A percentile compares a stretch with the other conserved stretches of the same genome.
Evolutionary conservation across 1,140 invertebrate genomes (phyloP).

Genomic region (Drosophila parvula): DNA sequence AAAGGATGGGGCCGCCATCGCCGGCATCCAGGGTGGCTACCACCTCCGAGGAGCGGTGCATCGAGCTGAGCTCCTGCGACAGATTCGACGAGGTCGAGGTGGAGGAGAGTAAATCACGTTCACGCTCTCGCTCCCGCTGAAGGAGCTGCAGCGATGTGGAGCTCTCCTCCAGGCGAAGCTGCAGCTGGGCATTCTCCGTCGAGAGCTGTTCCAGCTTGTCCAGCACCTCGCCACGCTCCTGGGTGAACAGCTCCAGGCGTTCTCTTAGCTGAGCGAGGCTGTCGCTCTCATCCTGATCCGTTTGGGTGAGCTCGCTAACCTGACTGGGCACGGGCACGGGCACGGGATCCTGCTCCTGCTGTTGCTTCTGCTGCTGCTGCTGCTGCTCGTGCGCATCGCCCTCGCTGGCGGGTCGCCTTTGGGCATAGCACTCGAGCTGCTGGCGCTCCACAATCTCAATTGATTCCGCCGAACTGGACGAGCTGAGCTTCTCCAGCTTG

Average conservation of each 20-base stretch:
- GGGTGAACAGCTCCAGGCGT: conserved; percentile 88
- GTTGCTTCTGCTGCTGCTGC: conserved; percentile 1
- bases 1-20: conserved; percentile 52
- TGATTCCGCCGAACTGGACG: conserved; percentile 88
- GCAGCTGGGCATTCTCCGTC: conserved; percentile 86
- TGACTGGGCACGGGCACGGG: conserved; percentile 51
- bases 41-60: conserved; percentile 78
- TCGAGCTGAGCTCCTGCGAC: conserved; percentile 72
- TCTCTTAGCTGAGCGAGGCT: conserved; percentile 85
- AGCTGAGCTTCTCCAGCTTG: conserved; percentile 88
- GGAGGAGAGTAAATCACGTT: conserved; percentile 45
- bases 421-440: conserved; percentile 86
- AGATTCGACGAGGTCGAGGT: conserved; percentile 64
- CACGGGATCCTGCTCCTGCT: conserved; percentile 43
- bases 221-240: conserved; percentile 88
- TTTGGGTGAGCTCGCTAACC: conserved; percentile 74
- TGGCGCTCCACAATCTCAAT: conserved; percentile 88
- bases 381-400: conserved; percentile 30
- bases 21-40: conserved; percentile 65
- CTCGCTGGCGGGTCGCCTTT: conserved; percentile 48
- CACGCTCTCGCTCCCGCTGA: conserved; percentile 19
- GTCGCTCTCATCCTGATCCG: conserved; percentile 84
- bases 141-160: conserved; percentile 5
- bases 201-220: conserved; percentile 88
- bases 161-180: conserved; percentile 43